phyloP scores from a whole-genome alignment of 2,113 vertebrate genomes.

The Heterocephalus glaber region DNA sequence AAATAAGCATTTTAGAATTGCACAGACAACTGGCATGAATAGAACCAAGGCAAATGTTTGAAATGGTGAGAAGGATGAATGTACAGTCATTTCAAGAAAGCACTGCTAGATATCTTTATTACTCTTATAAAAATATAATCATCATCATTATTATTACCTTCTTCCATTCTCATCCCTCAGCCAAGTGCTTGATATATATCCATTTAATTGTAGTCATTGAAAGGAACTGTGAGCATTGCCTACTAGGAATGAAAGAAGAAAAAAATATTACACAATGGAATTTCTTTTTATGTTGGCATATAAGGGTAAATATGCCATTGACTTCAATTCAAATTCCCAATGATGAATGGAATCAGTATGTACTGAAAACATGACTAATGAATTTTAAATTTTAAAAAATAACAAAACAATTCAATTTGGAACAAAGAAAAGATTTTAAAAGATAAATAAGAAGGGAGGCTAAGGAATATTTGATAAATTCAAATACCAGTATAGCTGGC shows the following conservation, averaged over 20 bases:
- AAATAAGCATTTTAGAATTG: not conserved
- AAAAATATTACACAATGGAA: not conserved
- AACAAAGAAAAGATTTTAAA: not conserved
- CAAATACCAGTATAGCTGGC: not conserved
- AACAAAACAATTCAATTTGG: not conserved
- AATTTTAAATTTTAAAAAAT: not conserved
- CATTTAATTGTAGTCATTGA: not conserved
- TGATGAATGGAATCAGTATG: not conserved
- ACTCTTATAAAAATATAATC: not conserved
- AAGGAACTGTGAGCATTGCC: not conserved
- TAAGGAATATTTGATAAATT: not conserved
- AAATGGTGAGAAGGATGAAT: not conserved
- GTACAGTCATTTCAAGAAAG: not conserved
- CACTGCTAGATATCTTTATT: not conserved
- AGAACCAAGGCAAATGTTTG: not conserved
- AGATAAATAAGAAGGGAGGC: not conserved
- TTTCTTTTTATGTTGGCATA: not conserved
- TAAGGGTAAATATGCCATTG: not conserved
- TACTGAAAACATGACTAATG: not conserved
- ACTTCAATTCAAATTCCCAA: not conserved
- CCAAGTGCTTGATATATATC: not conserved
- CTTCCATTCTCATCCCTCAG: not conserved
- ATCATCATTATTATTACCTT: not conserved
- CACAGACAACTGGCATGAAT: not conserved
- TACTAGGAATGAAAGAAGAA: not conserved